A percentile compares a stretch with the other conserved stretches of the same genome.
Evolutionary conservation across 2,888 invertebrate species (phyloP).

Genomic region (Ectemnius cavifrons): DNA sequence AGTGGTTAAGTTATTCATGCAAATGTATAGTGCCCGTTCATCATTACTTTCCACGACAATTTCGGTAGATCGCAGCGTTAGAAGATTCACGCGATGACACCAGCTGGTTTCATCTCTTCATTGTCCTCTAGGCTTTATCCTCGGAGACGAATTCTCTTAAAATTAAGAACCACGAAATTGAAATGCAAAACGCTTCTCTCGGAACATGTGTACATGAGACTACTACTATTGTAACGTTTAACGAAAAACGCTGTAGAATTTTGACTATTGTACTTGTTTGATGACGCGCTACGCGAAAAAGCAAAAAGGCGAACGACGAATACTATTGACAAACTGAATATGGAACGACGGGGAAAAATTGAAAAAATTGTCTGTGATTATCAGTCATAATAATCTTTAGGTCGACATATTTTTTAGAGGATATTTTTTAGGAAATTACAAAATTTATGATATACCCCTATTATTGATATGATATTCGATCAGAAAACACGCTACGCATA

Average conservation of each 20-base stretch:
- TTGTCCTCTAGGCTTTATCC: constrained; percentile 29
- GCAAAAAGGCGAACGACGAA: constrained; percentile 45
- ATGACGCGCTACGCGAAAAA: constrained; percentile 45
- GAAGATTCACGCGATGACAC: constrained; percentile 36
- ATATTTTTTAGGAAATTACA: constrained; percentile 77
- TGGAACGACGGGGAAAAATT: constrained; percentile 56
- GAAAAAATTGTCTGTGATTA: constrained; percentile 77
- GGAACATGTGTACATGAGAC: constrained; percentile 61
- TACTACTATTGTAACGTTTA: constrained; percentile 65
- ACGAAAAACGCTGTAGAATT: constrained; percentile 62
- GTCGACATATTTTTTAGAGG: constrained; percentile 77
- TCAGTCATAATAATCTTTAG: constrained; percentile 78
- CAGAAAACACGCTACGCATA: constrained; percentile 64
- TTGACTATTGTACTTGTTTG: constrained; percentile 63
- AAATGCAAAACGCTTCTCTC: constrained; percentile 57
- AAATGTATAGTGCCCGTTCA: constrained; percentile 43
- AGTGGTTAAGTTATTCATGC: constrained; percentile 49
- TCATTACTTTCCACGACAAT: constrained; percentile 37
- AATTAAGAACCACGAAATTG: constrained; percentile 39
- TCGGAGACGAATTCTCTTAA: constrained; percentile 27
- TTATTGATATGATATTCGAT: constrained; percentile 76
- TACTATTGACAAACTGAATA: constrained; percentile 51
- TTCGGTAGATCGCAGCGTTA: constrained; percentile 49
- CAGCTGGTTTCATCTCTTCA: constrained; percentile 43
- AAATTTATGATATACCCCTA: constrained; percentile 76